These are phyloP conservation scores for Brenthis daphne DNA, from an alignment of 2,888 invertebrate genomes.

Conservation along the genomic window DNA sequence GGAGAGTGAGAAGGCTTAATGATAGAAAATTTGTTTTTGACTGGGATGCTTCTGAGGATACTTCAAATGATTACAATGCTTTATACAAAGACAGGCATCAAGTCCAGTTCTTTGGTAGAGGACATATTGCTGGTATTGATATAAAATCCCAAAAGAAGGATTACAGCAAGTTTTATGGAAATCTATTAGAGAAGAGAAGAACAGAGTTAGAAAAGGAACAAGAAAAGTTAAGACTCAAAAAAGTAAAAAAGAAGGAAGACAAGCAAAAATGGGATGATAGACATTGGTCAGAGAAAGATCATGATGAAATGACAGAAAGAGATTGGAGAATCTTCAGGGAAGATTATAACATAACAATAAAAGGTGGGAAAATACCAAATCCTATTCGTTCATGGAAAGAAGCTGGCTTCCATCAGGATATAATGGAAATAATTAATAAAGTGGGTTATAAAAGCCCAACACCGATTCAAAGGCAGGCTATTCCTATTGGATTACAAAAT, in stretches of 20 bases:
- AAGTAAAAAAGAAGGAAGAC: constrained; percentile 96
- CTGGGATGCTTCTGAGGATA: constrained; percentile 99
- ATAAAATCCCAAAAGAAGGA: constrained; percentile 97
- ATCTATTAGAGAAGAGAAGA: constrained; percentile 95
- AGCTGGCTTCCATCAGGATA: constrained; percentile 93
- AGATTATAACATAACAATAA: constrained; percentile 99
- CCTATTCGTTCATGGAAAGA: constrained; percentile 98
- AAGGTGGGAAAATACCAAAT: constrained; percentile 98
- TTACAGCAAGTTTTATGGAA: constrained; percentile 98
- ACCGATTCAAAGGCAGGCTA: constrained; percentile 99
- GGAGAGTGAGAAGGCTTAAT: constrained; percentile 95
- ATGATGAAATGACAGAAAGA: constrained; percentile 98
- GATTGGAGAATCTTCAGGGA: constrained; percentile 99
- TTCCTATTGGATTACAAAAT: constrained; percentile 97
- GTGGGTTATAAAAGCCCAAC: constrained; percentile 99
- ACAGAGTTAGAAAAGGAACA: constrained; percentile 98
- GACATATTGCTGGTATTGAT: constrained; percentile 98
- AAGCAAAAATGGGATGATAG: constrained; percentile 99
- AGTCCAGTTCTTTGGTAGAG: constrained; percentile 98
- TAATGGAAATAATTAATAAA: constrained; percentile 95
- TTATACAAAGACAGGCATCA: constrained; percentile 98
- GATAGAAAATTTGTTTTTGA: constrained; percentile 99
- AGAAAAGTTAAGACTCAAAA: constrained; percentile 95
- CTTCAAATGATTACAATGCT: constrained; percentile 97
- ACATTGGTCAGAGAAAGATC: constrained; percentile 98